Base-by-base conservation (phyloP, 1,140 invertebrate genomes). In the Bombus terrestris region DNA sequence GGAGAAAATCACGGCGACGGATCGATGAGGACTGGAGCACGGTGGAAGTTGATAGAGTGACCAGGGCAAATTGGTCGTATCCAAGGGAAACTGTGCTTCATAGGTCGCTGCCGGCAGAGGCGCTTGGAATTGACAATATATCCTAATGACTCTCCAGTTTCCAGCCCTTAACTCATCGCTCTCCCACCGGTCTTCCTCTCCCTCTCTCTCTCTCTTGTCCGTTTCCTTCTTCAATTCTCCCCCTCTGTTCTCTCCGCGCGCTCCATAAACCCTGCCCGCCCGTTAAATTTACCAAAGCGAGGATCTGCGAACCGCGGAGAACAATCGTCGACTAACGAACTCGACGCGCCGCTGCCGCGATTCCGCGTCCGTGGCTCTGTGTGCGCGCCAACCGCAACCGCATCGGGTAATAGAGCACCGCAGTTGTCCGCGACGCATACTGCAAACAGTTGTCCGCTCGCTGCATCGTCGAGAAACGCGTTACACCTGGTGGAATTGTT, bases 321-420 rank as follows among this genome's bases (percentile, higher is more conserved):
- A 93, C 92, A 93, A 93, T 93, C 87, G 91, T 75, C 85, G 85
- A 77, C 92, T 93, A 93, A 93, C 92, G 92, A 93, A 93, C 92
- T 88, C 66, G 68, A 64, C 81, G 47, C 73, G 73, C 4, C 10
- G 41, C 53, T n/a, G 79, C 79, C 62, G 74, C 62, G 74, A 86
- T 69, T 77, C 74, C 81, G 64, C 62, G 47, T n/a, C 32, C 28
- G 72, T 68, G 43, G 8, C 41, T 57, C 32, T 57, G 32, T 57
- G 81, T 28, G 53, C 35, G 53, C 37, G 9, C 6, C 18, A 18
- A 81, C 80, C 80, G 80, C 69, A 81, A 41, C 69, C 69, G 59
- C 41, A 10, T 43, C 62, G 41, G 18, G 28, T 2, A 43, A 25
- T 35, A 62, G 75, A 64, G 35, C 37, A 62, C 75, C 57, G 75